Base-by-base conservation (phyloP, 2,797 vertebrate genomes). In the Neostethus bicornis region DNA sequence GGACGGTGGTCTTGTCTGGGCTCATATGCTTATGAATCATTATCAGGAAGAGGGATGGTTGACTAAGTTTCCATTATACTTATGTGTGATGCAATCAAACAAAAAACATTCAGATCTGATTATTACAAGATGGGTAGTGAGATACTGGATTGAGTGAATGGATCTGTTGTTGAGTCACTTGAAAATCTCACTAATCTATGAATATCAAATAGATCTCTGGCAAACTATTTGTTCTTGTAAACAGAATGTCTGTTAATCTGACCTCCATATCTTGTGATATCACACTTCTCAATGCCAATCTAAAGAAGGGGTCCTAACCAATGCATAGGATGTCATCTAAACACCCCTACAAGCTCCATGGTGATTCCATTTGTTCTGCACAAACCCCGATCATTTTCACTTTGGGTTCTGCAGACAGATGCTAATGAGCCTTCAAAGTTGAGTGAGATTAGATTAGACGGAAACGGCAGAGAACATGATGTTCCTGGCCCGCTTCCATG, bases 1-100 rank as follows among this genome's bases (percentile, higher is more conserved):
- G 77, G 85, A 85, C 49, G 34, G 69, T 78, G 78, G 66, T 77
- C 71, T 49, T 57, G 65, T 83, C 75, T 56, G 46, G 55, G 66
- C 48, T 57, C 65, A 39, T 7, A 71, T 77, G 74, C 14, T 53
- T 48, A 50, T 77, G 69, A 78, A 70, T 81, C 70, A 59, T 28
- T 42, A 35, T 32, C 38, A 39, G 70, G 48, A 73, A 68, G 50
- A 46, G 60, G 52, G 31, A 58, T 61, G 44, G 50, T 63, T 68
- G 37, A 73, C 72, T 53, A 21, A 61, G 61, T 41, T 49, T 81
- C 75, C 81, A 32, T 32, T 13, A 77, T 58, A 79, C 65, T 77
- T 66, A n/a, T n/a, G 12, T 23, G 61, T 51, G 44, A 73, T 61
- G 60, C 17, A 67, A 76, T 77, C 41, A 69, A 63, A 51, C 38